Evolutionary conservation across 2,797 vertebrate species (phyloP), one percentile per base, ranked within the genome.

Genomic region (Eurystomus glaucurus): DNA sequence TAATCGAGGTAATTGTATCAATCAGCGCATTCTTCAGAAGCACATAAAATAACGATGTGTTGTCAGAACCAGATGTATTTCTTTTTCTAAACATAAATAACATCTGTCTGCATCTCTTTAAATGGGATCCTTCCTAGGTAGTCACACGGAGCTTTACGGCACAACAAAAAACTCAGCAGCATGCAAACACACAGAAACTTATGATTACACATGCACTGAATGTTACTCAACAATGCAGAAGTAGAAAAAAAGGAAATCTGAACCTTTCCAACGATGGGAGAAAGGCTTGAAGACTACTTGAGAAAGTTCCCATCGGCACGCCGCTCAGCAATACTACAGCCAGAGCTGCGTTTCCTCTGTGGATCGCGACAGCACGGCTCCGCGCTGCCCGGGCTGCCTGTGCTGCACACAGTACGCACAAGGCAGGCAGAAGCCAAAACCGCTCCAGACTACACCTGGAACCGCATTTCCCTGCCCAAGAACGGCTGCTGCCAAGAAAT

Each of bases 371-470:
- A n/a, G 55, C 69, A 13, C 39, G 28, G 11, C 61, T 54, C 71
- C 20, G 20, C 0, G 9, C 84, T 80, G 90, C 65, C 54, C 26
- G n/a, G 72, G 60, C 33, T 1, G 10, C 81, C 68, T 51, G 46
- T 10, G 80, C 83, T 66, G 80, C 45, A 45, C 62, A 4, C 14
- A 3, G 70, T 1, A 35, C 1, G 26, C 65, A 75, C 25, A 50
- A 33, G 50, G 54, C 62, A 77, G 52, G 55, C 51, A 60, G 25
- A 57, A 81, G n/a, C 79, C 10, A 5, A 3, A 55, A 70, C 71
- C 45, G 48, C 72, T 71, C 72, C 51, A 15, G 11, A 75, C 57
- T 50, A 87, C 77, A 94, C 91, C 94, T 95, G 85, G 76, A 94
- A 78, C 48, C 0, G 0, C 14, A 64, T 21, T 50, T 77, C 64